phyloP scores from a whole-genome alignment of 2,888 invertebrate genomes.

The Dysmachus trigonus region DNA sequence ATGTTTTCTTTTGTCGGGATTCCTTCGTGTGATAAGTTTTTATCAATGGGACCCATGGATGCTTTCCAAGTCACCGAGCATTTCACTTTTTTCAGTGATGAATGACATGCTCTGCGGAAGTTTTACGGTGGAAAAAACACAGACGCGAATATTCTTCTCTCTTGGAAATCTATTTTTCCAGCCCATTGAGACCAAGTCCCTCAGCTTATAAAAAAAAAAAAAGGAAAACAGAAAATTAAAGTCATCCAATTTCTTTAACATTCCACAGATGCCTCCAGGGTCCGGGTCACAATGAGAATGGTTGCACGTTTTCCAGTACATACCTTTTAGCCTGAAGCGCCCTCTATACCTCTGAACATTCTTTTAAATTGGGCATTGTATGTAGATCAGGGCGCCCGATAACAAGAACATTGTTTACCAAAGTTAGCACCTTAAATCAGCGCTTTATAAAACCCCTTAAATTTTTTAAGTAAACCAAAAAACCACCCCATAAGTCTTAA shows the following conservation, averaged over 20 bases:
- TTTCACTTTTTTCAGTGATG: neutral
- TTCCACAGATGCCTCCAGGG: neutral
- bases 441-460: neutral
- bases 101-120: neutral
- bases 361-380: neutral
- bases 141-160: neutral
- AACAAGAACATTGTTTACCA: neutral
- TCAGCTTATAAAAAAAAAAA: neutral
- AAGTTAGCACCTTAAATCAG: neutral
- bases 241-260: neutral
- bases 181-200: neutral
- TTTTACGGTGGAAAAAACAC: neutral
- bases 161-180: neutral
- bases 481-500: neutral
- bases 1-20: neutral
- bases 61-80: neutral
- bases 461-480: neutral
- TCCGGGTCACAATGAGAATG: neutral
- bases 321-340: neutral
- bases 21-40: neutral
- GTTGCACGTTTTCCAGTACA: neutral
- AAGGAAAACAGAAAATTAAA: no score
- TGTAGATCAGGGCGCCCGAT: neutral
- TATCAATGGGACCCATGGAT: neutral
- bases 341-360: neutral